Evolutionary conservation across 2,113 vertebrate species (phyloP).

Genomic region (Myrmecobius fasciatus): DNA sequence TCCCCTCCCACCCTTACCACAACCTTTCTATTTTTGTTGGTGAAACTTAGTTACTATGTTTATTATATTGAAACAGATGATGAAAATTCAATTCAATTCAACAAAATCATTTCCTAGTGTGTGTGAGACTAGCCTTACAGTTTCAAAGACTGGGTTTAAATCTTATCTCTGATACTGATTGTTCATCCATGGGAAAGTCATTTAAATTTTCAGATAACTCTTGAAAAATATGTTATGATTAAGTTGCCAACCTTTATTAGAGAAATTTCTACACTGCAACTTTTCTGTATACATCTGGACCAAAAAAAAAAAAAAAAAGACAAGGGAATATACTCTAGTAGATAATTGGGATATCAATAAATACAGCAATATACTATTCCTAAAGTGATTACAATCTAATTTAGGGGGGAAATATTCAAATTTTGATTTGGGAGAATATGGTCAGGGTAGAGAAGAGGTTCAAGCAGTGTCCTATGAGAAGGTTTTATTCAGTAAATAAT

Average conservation of each 20-base stretch:
- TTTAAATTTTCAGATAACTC: background rate
- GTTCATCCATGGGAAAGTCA: background rate
- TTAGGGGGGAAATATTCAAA: background rate
- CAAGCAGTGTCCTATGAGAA: background rate
- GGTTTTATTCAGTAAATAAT: no score
- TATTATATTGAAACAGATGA: background rate
- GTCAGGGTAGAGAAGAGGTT: background rate
- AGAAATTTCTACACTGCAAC: background rate
- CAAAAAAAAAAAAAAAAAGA: background rate
- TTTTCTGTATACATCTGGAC: background rate
- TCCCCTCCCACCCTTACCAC: background rate
- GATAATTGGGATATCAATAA: background rate
- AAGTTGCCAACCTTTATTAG: background rate
- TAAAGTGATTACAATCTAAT: background rate
- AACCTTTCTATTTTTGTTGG: background rate
- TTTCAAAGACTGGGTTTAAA: no score
- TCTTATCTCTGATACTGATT: no score
- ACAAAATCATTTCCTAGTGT: background rate
- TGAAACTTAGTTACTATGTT: background rate
- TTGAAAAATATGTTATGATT: background rate
- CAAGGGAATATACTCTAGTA: background rate
- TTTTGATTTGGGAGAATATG: background rate
- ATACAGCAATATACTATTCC: background rate
- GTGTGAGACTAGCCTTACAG: background rate
- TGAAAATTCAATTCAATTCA: background rate